Evolutionary conservation across 2,888 invertebrate genomes (phyloP).

Genomic region (Mesochorus sp.): DNA sequence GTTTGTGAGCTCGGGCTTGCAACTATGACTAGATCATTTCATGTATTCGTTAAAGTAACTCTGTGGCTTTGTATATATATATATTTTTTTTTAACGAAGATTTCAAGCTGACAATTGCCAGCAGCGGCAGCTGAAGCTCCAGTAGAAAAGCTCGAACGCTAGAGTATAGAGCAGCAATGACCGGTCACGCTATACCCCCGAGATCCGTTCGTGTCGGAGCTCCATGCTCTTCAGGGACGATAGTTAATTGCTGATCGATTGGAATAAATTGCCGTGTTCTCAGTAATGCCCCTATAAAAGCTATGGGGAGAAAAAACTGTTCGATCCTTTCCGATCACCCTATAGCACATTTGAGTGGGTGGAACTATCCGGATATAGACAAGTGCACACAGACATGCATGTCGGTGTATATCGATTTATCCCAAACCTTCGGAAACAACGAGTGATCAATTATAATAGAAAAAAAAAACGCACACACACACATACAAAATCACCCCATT

Average conservation of each 20-base stretch:
- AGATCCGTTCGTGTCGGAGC: conserved; percentile 66
- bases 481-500: conserved; percentile 14
- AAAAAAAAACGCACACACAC: conserved; percentile 24
- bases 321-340: conserved; percentile 1
- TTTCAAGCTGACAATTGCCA: conserved; percentile 56
- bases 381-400: not conserved
- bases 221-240: conserved; percentile 66
- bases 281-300: conserved; percentile 75
- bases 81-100: conserved; percentile 37
- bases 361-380: not conserved
- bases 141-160: conserved; percentile 47
- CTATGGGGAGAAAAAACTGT: conserved; percentile 45
- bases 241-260: conserved; percentile 75
- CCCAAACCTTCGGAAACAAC: conserved; percentile 5
- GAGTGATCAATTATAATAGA: conserved; percentile 2
- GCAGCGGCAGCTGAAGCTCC: conserved; percentile 35
- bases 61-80: not conserved
- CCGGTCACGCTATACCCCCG: conserved; percentile 63
- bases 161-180: conserved; percentile 49
- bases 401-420: not conserved
- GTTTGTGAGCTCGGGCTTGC: conserved; percentile 12
- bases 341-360: not conserved
- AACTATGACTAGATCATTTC: conserved; percentile 54
- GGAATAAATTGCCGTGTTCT: conserved; percentile 74
- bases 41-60: conserved; percentile 46